Evolutionary conservation across 2,888 invertebrate species (phyloP).

Genomic region (Acleris laterana): DNA sequence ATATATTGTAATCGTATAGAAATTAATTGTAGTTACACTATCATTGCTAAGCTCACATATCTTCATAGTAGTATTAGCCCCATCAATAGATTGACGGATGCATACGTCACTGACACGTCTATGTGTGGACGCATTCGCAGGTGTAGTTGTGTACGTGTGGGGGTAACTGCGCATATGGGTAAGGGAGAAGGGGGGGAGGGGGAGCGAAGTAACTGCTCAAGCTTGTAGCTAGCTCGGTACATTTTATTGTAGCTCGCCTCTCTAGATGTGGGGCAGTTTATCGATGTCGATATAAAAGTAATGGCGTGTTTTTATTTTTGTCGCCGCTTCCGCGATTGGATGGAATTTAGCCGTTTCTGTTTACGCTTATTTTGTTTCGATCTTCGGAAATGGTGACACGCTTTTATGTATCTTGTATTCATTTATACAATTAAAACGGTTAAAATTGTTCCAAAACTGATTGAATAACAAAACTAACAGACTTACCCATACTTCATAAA

Average conservation of each 20-base stretch:
- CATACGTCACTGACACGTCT: constrained; percentile 61
- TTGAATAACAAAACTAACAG: too few species aligned
- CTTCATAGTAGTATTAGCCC: constrained; percentile 27
- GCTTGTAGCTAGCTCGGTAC: constrained; percentile 82
- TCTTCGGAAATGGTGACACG: too few species aligned
- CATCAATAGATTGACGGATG: constrained; percentile 66
- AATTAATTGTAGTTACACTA: constrained; percentile 15
- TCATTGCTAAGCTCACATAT: constrained; percentile 27
- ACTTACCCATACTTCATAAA: too few species aligned
- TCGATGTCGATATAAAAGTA: constrained; percentile 77
- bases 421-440: too few species aligned
- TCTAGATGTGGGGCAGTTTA: constrained; percentile 74
- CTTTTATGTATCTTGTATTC: too few species aligned
- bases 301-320: constrained; percentile 65
- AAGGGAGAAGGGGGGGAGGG: constrained; percentile 50
- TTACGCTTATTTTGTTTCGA: constrained; percentile 50
- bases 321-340: constrained; percentile 56
- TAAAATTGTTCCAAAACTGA: too few species aligned
- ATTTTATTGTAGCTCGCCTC: constrained; percentile 83
- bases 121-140: constrained; percentile 63
- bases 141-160: constrained; percentile 60
- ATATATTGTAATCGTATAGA: not conserved
- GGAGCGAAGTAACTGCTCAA: constrained; percentile 77
- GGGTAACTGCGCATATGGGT: constrained; percentile 73
- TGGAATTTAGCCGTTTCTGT: constrained; percentile 59